These are phyloP conservation scores for Bergia sp. DNA, from an alignment of 92 coral and sea anemone genomes.

Conservation along the genomic window DNA sequence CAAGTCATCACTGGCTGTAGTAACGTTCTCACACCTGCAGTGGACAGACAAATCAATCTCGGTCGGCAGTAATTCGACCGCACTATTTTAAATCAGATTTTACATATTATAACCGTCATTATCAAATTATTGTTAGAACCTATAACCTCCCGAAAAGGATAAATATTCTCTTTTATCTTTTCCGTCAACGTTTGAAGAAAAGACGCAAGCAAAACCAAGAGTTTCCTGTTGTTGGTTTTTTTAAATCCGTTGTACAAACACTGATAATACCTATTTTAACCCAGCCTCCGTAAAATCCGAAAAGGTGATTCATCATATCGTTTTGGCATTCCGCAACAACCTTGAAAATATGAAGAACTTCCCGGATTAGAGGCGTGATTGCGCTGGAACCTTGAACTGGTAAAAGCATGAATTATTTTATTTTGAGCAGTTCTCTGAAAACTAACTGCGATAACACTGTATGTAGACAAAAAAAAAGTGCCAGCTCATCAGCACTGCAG, in stretches of 20 bases:
- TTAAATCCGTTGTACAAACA: constrained; percentile 42
- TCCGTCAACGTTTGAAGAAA: constrained; percentile 34
- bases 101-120: background rate
- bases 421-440: background rate
- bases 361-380: background rate
- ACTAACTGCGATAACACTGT: background rate
- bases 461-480: background rate
- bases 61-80: constrained; percentile 3
- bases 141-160: constrained; percentile 7
- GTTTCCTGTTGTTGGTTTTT: constrained; percentile 33
- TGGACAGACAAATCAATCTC: background rate
- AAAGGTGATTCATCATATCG: background rate
- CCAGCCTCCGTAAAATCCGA: background rate
- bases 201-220: constrained; percentile 29
- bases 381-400: background rate
- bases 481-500: background rate
- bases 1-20: background rate
- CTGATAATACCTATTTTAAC: constrained; percentile 38
- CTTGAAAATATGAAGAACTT: background rate
- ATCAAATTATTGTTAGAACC: constrained; percentile 22
- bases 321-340: background rate
- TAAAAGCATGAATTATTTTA: background rate
- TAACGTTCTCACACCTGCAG: background rate
- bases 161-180: constrained; percentile 41
- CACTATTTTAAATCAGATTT: constrained; percentile 6